A percentile compares a stretch with the other conserved stretches of the same genome.
Conservation (phyloP, 2,113 vertebrate species). For the Calypte anna region DNA sequence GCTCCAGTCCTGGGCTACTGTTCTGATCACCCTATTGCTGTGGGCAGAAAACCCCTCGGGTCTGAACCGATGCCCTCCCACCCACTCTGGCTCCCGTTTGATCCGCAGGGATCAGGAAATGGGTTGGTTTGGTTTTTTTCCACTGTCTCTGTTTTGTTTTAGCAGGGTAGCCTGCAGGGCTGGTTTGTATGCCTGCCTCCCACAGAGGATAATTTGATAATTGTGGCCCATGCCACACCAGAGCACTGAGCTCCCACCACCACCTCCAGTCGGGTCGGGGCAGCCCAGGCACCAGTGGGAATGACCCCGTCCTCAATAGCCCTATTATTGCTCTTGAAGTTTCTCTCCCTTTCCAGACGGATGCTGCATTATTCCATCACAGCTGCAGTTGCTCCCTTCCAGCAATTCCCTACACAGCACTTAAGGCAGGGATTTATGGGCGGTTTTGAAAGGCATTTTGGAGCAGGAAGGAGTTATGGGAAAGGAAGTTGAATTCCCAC, state of each 20-base stretch:
- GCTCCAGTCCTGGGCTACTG: not conserved
- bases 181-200: constrained; percentile 36
- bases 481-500: constrained; percentile 60
- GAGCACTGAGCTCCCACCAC: not conserved
- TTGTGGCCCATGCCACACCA: not conserved
- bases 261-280: not conserved
- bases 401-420: constrained; percentile 58
- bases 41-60: constrained; percentile 44
- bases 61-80: constrained; percentile 27
- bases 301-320: not conserved
- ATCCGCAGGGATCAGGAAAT: constrained; percentile 38
- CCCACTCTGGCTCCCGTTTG: not conserved
- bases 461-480: constrained; percentile 26
- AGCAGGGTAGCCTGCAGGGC: not conserved
- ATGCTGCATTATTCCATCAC: constrained; percentile 28
- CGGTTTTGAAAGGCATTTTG: constrained; percentile 53
- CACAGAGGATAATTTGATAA: constrained; percentile 9
- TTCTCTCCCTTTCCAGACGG: not conserved
- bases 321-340: constrained; percentile 30
- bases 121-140: not conserved
- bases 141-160: constrained; percentile 43
- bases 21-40: not conserved
- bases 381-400: constrained; percentile 65
- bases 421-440: constrained; percentile 61
- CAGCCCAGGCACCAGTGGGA: not conserved